Percentiles rank a stretch among this genome's conserved stretches.
Conservation (phyloP, 2,888 invertebrate genomes). For the Trissonchulus latispiculum region DNA sequence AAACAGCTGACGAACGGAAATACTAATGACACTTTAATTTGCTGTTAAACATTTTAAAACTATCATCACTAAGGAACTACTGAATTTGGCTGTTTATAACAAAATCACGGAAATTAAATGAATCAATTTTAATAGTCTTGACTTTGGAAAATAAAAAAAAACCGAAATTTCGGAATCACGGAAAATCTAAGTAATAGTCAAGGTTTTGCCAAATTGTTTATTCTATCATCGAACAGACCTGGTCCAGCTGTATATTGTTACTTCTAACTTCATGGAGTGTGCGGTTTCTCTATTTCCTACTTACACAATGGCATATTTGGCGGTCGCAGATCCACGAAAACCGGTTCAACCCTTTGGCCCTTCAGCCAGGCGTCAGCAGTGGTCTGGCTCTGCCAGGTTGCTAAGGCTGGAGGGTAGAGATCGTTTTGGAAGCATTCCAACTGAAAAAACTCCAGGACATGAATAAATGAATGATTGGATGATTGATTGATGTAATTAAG, state of each 20-base stretch:
- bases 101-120: too few relatives aligned
- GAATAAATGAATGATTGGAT: neutral
- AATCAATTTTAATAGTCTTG: too few relatives aligned
- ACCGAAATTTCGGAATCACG: too few relatives aligned
- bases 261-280: neutral
- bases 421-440: conserved; percentile 94
- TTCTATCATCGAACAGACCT: too few relatives aligned
- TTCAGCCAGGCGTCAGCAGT: conserved; percentile 67
- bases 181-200: neutral
- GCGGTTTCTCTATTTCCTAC: too few relatives aligned
- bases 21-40: too few relatives aligned
- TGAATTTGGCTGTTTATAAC: neutral
- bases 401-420: conserved; percentile 79
- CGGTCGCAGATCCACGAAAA: conserved; percentile 65
- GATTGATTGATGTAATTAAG: neutral
- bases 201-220: neutral
- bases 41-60: too few relatives aligned
- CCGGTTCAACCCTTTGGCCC: conserved; percentile 56
- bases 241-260: too few relatives aligned
- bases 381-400: conserved; percentile 71
- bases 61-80: too few relatives aligned
- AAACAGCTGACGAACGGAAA: too few relatives aligned
- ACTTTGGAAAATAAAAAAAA: too few relatives aligned
- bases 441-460: conserved; percentile 50
- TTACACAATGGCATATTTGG: conserved; percentile 74